Evolutionary conservation across 1,140 invertebrate genomes (phyloP), one percentile per base, ranked within the genome.

Genomic region (Zaprionus vittiger): DNA sequence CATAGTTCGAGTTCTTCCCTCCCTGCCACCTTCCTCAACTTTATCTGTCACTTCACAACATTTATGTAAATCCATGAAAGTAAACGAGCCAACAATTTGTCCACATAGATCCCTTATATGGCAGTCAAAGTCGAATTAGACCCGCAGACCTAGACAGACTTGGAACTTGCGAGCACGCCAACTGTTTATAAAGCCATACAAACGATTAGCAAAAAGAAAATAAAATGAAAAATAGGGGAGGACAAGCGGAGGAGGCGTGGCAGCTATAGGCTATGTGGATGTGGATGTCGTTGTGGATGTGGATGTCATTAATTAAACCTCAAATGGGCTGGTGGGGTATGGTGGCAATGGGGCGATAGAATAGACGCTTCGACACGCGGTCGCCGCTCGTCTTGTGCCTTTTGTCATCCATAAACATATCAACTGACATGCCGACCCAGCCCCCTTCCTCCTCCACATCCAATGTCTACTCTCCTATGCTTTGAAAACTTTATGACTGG

Each of bases 271-370:
- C 12, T 2, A 4, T 52, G 22, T 77, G 38, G 26, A 4, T 52
- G 22, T 77, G 38, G 26, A 56, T 44, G 31, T 20, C 73, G 41
- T n/a, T 44, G 41, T 47, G 41, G 54, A 47, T 70, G 65, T 77
- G 77, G 64, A 83, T 89, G 84, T 83, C 84, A 87, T 87, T 89
- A 87, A 87, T 89, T 87, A 89, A 87, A 81, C 83, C 83, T 61
- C 83, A 87, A 87, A 87, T 87, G 84, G 84, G 47, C 73, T 71
- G 73, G 77, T 57, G 70, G 63, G 41, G 4, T 34, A 34, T 34
- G 31, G 41, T 73, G 59, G 64, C 81, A 77, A 31, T 59, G 59
- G 28, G 54, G 80, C 73, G 22, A 73, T 72, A 65, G 73, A 71
- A 54, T 49, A 70, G 55, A 15, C 59, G 61, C 66, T 76, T 61